These are phyloP conservation scores for Xenentodon cancila DNA, from an alignment of 2,797 vertebrate genomes.

Conservation along the genomic window DNA sequence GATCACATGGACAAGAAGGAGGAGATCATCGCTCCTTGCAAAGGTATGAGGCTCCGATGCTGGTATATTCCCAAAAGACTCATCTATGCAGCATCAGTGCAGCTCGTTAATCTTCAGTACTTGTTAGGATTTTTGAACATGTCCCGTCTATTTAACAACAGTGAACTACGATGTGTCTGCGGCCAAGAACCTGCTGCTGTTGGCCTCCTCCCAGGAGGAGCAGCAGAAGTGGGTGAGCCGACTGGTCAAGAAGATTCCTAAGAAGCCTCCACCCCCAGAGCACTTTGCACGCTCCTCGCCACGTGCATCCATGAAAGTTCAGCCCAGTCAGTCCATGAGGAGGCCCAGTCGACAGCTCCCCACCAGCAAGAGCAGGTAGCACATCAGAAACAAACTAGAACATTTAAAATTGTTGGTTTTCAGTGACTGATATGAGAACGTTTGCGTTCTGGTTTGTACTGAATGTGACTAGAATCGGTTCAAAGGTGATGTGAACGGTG, in stretches of 20 bases:
- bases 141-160: conserved; percentile 47
- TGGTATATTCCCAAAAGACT: neutral
- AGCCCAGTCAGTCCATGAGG: conserved; percentile 93
- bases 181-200: conserved; percentile 96
- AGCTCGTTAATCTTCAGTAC: neutral
- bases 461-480: too few relatives aligned
- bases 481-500: too few relatives aligned
- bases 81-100: neutral
- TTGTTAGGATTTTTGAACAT: neutral
- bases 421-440: neutral
- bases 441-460: neutral
- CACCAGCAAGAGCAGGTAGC: conserved; percentile 94
- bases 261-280: conserved; percentile 93
- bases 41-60: conserved; percentile 37
- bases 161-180: conserved; percentile 98
- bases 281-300: conserved; percentile 95
- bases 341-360: conserved; percentile 96
- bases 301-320: conserved; percentile 94
- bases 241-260: conserved; percentile 97
- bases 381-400: neutral
- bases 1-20: conserved; percentile 98
- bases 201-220: conserved; percentile 94
- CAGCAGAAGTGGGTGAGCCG: conserved; percentile 99
- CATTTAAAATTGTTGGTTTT: too few relatives aligned
- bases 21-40: conserved; percentile 94